Evolutionary conservation across 2,888 invertebrate genomes (phyloP), one percentile per base, ranked within the genome.

Genomic region (Melanostoma scalare): DNA sequence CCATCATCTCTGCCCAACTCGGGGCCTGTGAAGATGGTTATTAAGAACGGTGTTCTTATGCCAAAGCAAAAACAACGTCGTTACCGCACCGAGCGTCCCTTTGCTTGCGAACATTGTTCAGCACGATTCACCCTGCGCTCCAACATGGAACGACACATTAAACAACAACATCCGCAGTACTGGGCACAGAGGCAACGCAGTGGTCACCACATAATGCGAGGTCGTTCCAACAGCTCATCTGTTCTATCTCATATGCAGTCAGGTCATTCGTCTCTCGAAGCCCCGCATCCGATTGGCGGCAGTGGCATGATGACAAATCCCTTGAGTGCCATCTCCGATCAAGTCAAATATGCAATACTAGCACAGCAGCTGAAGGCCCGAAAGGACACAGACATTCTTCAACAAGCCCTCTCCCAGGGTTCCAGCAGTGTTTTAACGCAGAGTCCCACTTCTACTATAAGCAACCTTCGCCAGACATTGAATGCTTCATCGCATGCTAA

Each of bases 91-190:
- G 97, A 98, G 89, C 92, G 97, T 35, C 97, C 97, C 0, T 98
- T 97, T 90, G 95, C 96, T 0, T 98, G 98, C 90, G 96, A 96
- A 75, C 96, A 97, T 88, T 98, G 98, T 90, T 95, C 96, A 0
- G 97, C 97, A 0, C 93, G 96, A 67, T 98, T 98, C 88, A 98
- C 98, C 0, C 92, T 98, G 8, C 93, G 97, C n/a, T 97, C 97
- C 6, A 98, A 98, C 88, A 98, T 98, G 97, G 98, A 98, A 90
- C 93, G 97, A 0, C 98, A 98, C 87, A 96, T 98, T 3, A 98
- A 98, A 89, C 97, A 97, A 87, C 97, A 98, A 87, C 98, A 98
- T 92, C 97, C 97, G 0, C 96, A 96, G 84, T 95, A 94, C 88
- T 97, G 97, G 95, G 96, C 96, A 67, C 95, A 96, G 85, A 92